Evolutionary conservation across 2,888 invertebrate species (phyloP).

Genomic region (Cosmopolites sordidus): DNA sequence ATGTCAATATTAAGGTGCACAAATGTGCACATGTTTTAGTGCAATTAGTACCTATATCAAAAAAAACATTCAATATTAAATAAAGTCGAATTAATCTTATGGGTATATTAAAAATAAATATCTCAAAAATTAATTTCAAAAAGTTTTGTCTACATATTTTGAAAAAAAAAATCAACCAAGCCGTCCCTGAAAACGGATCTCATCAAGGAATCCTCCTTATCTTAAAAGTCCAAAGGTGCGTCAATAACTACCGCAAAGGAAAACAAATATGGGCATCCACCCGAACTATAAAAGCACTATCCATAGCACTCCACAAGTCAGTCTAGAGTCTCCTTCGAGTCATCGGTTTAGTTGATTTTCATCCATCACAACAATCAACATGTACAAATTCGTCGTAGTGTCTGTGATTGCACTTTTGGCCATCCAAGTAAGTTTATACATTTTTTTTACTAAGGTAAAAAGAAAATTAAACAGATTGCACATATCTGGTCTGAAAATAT

Average conservation of each 20-base stretch:
- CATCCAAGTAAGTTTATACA: slow-evolving; percentile 32
- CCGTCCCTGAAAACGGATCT: slow-evolving; percentile 11
- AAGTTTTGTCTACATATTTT: no score
- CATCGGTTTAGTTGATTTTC: not conserved
- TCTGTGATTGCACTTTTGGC: slow-evolving; percentile 32
- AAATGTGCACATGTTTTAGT: no score
- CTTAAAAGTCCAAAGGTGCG: slow-evolving; percentile 10
- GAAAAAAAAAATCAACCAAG: not conserved
- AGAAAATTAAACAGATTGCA: no score
- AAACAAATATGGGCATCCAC: not conserved
- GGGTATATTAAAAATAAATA: no score
- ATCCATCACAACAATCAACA: slow-evolving; percentile 19
- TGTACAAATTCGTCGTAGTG: slow-evolving; percentile 32
- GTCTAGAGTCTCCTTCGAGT: slow-evolving; percentile 2
- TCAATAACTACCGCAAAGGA: slow-evolving; percentile 1
- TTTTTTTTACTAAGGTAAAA: not conserved
- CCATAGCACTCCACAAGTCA: slow-evolving; percentile 7
- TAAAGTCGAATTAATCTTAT: no score
- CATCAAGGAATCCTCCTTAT: slow-evolving; percentile 8
- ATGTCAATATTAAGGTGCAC: no score
- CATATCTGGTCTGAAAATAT: no score
- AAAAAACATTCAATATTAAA: no score
- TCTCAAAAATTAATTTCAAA: no score
- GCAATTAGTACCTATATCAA: no score
- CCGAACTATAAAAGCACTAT: slow-evolving; percentile 12